Conservation (phyloP, 2,888 invertebrate species). For the Colostygia pectinataria region DNA sequence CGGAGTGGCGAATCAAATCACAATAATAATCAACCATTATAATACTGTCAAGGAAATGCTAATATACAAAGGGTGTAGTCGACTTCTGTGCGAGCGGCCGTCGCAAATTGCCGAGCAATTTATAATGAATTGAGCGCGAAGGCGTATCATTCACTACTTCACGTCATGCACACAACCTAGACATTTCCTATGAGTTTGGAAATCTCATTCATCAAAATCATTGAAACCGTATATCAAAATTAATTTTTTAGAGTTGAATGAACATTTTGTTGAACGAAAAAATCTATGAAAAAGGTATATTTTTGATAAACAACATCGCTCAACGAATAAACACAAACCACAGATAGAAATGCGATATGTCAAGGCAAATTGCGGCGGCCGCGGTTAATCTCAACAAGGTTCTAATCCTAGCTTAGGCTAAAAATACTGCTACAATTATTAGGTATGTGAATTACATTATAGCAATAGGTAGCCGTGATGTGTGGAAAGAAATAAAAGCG, state of each 20-base stretch:
- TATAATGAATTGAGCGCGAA: not conserved
- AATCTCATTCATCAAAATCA: too few species aligned
- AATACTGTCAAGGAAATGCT: conserved; percentile 74
- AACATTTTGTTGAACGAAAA: too few species aligned
- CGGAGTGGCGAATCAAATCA: conserved; percentile 64
- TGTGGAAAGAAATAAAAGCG: conserved; percentile 45
- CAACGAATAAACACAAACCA: too few species aligned
- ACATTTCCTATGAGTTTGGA: too few species aligned
- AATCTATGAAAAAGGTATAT: not conserved
- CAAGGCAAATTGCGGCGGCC: conserved; percentile 28
- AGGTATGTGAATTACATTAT: conserved; percentile 72
- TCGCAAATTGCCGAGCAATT: conserved; percentile 22
- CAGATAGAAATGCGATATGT: conserved; percentile 4
- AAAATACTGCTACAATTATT: conserved; percentile 76
- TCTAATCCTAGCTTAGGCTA: conserved; percentile 75
- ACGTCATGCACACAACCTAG: too few species aligned
- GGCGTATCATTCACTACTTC: not conserved
- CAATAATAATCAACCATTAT: conserved; percentile 70
- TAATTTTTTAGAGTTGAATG: too few species aligned
- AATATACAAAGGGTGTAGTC: conserved; percentile 75
- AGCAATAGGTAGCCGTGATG: conserved; percentile 66
- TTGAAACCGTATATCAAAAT: too few species aligned
- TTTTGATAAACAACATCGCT: not conserved
- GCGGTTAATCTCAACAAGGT: conserved; percentile 69
- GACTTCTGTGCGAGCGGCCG: conserved; percentile 48